Conservation (phyloP, 2,113 vertebrate species). For the Syngnathoides biaculeatus region DNA sequence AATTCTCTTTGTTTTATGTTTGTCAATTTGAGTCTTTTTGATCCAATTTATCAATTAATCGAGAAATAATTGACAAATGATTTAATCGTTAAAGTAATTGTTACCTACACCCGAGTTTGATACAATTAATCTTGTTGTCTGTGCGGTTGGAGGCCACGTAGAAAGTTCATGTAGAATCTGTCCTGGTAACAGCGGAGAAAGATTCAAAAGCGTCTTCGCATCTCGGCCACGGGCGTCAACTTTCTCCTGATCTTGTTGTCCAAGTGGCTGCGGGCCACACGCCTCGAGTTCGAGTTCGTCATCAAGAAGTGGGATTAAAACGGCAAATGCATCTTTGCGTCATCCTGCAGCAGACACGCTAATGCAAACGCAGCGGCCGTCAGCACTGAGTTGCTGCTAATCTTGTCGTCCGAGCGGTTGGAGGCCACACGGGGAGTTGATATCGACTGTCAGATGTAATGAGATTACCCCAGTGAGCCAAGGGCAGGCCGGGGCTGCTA, state of each 20-base stretch:
- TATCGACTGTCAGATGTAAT: slow-evolving; percentile 6
- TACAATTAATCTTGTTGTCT: no score
- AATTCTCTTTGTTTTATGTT: no score
- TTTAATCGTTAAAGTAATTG: no score
- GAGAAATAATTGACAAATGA: no score
- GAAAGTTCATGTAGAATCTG: no score
- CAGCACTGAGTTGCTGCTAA: not conserved
- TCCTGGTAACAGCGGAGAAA: no score
- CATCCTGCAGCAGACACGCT: not conserved
- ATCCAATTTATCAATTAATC: no score
- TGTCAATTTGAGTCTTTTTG: no score
- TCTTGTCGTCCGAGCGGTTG: slow-evolving; percentile 3
- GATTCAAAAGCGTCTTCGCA: no score
- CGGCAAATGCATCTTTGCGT: not conserved
- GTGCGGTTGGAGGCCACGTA: no score
- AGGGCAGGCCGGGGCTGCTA: not conserved
- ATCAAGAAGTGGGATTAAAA: not conserved
- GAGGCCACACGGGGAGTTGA: slow-evolving; percentile 1
- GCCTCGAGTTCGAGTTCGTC: not conserved
- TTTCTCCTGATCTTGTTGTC: not conserved
- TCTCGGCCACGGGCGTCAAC: not conserved
- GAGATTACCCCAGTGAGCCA: slow-evolving; percentile 20
- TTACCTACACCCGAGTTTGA: no score
- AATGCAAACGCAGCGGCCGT: not conserved
- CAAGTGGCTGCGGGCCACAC: not conserved